These are phyloP conservation scores for Pterobdella sp. DNA, from an alignment of 2,888 invertebrate species.

Conservation along the genomic window DNA sequence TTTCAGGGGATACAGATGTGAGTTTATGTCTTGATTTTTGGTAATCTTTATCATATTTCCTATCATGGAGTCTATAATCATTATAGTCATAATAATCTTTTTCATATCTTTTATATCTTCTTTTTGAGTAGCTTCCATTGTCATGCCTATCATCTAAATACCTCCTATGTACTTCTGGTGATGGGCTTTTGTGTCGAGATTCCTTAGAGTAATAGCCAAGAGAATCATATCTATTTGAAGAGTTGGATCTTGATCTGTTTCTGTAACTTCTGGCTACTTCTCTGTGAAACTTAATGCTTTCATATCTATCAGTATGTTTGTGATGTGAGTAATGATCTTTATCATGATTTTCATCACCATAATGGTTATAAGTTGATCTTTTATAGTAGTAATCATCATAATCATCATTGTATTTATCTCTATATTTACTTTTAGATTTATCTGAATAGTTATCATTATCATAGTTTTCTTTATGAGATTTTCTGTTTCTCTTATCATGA, in stretches of 20 bases:
- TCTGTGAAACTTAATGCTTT: background rate
- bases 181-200: background rate
- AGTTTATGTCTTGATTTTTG: background rate
- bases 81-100: background rate
- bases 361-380: background rate
- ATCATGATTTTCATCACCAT: background rate
- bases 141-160: background rate
- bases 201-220: background rate
- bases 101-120: background rate
- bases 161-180: background rate
- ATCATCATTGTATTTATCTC: background rate
- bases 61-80: background rate
- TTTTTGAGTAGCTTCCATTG: background rate
- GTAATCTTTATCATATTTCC: background rate
- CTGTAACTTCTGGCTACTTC: background rate
- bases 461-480: background rate
- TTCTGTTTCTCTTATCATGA: background rate
- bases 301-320: background rate
- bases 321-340: background rate
- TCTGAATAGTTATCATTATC: background rate
- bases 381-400: background rate
- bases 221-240: background rate
- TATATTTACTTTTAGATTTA: background rate
- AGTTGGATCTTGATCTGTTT: slow-evolving; percentile 8
- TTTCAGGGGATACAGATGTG: background rate